These are phyloP conservation scores for Styela plicata DNA, from an alignment of 23 tunicate species.

Conservation along the genomic window DNA sequence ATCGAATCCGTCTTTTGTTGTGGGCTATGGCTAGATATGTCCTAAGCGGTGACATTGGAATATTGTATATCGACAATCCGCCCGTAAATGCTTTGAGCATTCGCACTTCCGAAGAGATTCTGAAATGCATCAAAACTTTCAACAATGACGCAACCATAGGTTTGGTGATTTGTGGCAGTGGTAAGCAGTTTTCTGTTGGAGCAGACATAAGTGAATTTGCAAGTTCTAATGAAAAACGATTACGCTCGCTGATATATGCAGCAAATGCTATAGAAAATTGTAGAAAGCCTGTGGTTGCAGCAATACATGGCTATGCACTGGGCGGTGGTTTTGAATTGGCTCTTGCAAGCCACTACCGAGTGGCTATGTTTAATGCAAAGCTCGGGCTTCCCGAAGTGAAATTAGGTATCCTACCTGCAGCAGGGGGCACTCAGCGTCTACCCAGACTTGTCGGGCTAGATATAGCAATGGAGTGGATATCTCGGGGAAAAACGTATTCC, in stretches of 20 bases:
- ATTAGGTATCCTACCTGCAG: conserved; percentile 58
- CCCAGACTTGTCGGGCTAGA: conserved; percentile 45
- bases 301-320: conserved; percentile 42
- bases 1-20: too few species aligned
- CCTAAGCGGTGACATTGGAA: conserved; percentile 22
- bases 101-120: conserved; percentile 17
- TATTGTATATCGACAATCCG: conserved; percentile 40
- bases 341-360: conserved; percentile 55
- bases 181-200: conserved; percentile 49
- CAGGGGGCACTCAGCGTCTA: conserved; percentile 66
- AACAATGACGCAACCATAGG: background rate
- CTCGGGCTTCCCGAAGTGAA: conserved; percentile 62
- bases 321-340: conserved; percentile 71
- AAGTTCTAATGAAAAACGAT: background rate
- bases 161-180: conserved; percentile 41
- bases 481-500: conserved; percentile 33
- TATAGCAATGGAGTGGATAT: conserved; percentile 34
- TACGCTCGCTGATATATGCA: conserved; percentile 45
- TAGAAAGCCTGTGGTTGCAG: conserved; percentile 48
- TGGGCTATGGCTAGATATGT: conserved; percentile 35
- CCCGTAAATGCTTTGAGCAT: conserved; percentile 44
- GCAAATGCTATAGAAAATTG: conserved; percentile 7
- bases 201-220: conserved; percentile 80
- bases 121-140: conserved; percentile 11
- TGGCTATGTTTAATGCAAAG: conserved; percentile 19